phyloP scores from a whole-genome alignment of 2,797 vertebrate species.

The Thunnus albacares region DNA sequence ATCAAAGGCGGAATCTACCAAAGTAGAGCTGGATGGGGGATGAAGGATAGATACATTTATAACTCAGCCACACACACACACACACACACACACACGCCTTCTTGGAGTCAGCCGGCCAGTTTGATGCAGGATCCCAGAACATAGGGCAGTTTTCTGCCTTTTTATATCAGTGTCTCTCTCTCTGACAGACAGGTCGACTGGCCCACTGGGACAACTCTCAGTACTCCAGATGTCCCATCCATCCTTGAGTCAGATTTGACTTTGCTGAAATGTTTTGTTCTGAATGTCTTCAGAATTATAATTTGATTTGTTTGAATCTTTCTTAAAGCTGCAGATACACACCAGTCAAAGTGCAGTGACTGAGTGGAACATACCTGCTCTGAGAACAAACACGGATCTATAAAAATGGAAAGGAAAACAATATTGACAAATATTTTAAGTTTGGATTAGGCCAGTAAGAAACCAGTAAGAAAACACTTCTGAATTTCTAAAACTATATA shows the following conservation, averaged over 20 bases:
- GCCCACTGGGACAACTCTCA: neutral
- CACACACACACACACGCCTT: neutral
- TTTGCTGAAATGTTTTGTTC: constrained; percentile 13
- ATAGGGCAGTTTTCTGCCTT: neutral
- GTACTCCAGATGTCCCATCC: constrained; percentile 16
- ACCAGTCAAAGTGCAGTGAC: neutral
- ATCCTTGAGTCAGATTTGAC: constrained; percentile 20
- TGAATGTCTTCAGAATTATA: neutral
- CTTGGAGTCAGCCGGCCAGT: neutral
- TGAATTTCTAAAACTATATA: neutral
- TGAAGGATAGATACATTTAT: no score
- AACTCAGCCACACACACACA: no score
- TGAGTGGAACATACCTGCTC: neutral
- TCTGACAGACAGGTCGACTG: neutral
- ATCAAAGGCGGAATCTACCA: constrained; percentile 12
- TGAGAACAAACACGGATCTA: neutral
- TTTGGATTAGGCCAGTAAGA: neutral
- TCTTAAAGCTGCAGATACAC: constrained; percentile 11
- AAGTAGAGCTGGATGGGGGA: neutral
- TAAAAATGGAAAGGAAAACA: neutral
- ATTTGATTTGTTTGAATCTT: constrained; percentile 13
- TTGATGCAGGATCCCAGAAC: constrained; percentile 9
- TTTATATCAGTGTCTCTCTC: constrained; percentile 1
- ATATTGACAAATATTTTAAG: neutral
- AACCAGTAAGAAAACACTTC: neutral